Evolutionary conservation across 2,888 invertebrate genomes (phyloP), one percentile per base, ranked within the genome.

Genomic region (Zaprionus lineosus): DNA sequence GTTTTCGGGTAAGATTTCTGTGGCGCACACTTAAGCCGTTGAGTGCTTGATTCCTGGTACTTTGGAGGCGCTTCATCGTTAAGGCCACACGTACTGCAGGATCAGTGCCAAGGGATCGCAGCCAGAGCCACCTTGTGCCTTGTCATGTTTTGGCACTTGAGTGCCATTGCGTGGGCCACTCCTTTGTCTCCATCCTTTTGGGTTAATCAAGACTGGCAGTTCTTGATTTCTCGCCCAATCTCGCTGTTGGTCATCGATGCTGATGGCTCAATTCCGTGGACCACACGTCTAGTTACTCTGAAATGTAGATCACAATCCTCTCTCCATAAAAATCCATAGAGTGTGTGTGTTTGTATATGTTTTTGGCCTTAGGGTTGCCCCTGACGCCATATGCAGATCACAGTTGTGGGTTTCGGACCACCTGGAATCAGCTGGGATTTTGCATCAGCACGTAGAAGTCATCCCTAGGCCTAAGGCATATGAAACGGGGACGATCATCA

Each of bases 11-110:
- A 37, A 43, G 60, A 58, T 51, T 46, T 61, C 24, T 75, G 74
- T 72, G 72, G 83, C 81, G 87, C 81, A 86, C 78, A 86, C 87
- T 87, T 87, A 87, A 87, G 87, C 78, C 81, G 85, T 79, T 84
- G 84, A 84, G 84, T 84, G 83, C 82, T 66, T 64, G 76, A 79
- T 83, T 83, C 83, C 67, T 78, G 83, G 83, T 84, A 82, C 74
- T 74, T 84, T 64, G 79, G 64, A 69, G 85, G 81, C 81, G 85
- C 81, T 84, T 76, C 69, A 48, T 64, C 67, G 58, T n/a, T n/a
- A 56, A 62, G 76, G 84, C 84, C 87, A 87, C 86, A 86, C 86
- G 78, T 77, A 84, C 71, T 75, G 79, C 67, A 64, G 72, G 72
- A 69, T 72, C 72, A 62, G 50, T 68, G 43, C 50, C 37, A n/a